Evolutionary conservation across 2,888 invertebrate genomes (phyloP).

Genomic region (Nymphalis urticae): DNA sequence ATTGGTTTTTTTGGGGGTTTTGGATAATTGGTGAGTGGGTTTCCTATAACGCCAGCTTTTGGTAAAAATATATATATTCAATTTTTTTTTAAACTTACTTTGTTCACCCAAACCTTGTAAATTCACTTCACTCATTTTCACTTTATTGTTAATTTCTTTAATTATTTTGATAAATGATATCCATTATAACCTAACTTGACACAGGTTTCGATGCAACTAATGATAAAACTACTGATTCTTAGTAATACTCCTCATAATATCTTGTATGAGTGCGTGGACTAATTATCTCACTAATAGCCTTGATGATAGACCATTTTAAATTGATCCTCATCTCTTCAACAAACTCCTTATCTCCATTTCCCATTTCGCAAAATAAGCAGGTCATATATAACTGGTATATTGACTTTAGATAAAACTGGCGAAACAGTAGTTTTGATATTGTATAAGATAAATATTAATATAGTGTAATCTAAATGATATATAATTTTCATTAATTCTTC

Average conservation of each 20-base stretch:
- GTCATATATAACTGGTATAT: not conserved
- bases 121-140: constrained; percentile 53
- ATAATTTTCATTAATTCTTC: too few relatives aligned
- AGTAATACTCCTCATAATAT: not conserved
- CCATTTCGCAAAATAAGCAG: not conserved
- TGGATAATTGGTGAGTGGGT: too few relatives aligned
- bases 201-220: not conserved
- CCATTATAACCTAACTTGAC: constrained; percentile 7
- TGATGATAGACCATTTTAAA: constrained; percentile 2
- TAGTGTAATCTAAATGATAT: not conserved
- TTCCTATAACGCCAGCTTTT: too few relatives aligned
- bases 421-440: constrained; percentile 8
- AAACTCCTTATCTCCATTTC: not conserved
- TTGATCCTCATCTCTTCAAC: not conserved
- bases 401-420: constrained; percentile 22
- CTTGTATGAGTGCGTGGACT: not conserved
- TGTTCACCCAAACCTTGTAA: constrained; percentile 42
- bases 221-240: not conserved
- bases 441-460: constrained; percentile 1
- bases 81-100: constrained; percentile 38
- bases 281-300: constrained; percentile 8
- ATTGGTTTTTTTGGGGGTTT: too few relatives aligned
- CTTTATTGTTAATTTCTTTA: not conserved
- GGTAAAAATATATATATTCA: too few relatives aligned
- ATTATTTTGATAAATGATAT: not conserved